phyloP scores from a whole-genome alignment of 2,797 vertebrate genomes.

The Clamator glandarius region DNA sequence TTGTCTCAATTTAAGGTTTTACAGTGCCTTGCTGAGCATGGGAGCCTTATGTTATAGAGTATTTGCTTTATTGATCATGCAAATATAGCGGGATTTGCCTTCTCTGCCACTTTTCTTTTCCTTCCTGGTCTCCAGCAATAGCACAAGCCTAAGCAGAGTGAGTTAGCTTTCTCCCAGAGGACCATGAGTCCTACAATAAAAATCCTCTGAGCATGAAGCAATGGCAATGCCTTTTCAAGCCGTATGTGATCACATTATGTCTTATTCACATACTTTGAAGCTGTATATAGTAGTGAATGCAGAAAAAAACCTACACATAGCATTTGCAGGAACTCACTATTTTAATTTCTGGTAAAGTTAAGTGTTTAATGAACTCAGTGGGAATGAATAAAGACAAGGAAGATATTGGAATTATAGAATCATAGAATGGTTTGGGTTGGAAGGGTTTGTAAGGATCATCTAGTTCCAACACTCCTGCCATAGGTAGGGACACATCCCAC shows the following conservation, averaged over 20 bases:
- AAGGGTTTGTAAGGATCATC: too few species aligned
- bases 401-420: too few species aligned
- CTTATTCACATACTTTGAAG: not conserved
- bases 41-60: not conserved
- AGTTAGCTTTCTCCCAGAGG: not conserved
- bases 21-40: not conserved
- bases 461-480: too few species aligned
- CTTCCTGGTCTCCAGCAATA: not conserved
- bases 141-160: not conserved
- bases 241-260: rapidly evolving
- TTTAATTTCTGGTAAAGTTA: not conserved
- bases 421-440: too few species aligned
- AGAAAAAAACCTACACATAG: not conserved
- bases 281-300: not conserved
- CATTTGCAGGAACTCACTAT: not conserved
- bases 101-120: not conserved
- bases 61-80: not conserved
- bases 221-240: not conserved
- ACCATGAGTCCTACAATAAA: not conserved
- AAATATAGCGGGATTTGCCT: not conserved
- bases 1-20: not conserved
- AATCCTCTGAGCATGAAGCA: not conserved
- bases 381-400: not conserved
- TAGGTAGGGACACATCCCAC: too few species aligned
- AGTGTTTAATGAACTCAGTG: not conserved